Evolutionary conservation across 2,797 vertebrate species (phyloP).

Genomic region (Dendrocincla fuliginosa): DNA sequence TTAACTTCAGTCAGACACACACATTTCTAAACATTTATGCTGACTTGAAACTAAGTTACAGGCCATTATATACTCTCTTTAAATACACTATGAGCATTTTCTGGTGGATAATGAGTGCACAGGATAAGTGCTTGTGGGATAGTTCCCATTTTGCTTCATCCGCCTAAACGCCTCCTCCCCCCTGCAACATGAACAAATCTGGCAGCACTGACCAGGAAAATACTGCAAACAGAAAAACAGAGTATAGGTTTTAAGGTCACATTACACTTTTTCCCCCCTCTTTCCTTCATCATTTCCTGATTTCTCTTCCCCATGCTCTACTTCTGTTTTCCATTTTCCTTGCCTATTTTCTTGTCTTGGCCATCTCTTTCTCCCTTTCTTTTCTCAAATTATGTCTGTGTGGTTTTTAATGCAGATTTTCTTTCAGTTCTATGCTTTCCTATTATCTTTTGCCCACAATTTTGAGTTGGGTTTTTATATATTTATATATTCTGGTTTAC

Average conservation of each 20-base stretch:
- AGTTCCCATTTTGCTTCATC: background rate
- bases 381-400: background rate
- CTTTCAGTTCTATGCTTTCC: background rate
- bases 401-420: background rate
- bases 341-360: background rate
- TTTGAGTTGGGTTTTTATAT: background rate
- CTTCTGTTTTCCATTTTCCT: background rate
- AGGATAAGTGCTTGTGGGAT: background rate
- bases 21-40: background rate
- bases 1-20: background rate
- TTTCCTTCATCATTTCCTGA: background rate
- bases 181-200: background rate
- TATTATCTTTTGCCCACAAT: background rate
- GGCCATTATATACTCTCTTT: background rate
- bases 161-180: background rate
- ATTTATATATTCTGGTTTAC: too few species aligned
- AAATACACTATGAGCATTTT: background rate
- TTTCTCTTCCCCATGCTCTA: background rate
- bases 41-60: background rate
- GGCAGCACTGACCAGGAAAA: background rate
- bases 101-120: background rate
- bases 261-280: background rate
- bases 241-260: background rate
- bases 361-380: background rate
- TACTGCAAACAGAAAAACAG: constrained; percentile 5